These are phyloP conservation scores for Planococcus citri DNA, from an alignment of 1,140 invertebrate genomes.

Conservation along the genomic window DNA sequence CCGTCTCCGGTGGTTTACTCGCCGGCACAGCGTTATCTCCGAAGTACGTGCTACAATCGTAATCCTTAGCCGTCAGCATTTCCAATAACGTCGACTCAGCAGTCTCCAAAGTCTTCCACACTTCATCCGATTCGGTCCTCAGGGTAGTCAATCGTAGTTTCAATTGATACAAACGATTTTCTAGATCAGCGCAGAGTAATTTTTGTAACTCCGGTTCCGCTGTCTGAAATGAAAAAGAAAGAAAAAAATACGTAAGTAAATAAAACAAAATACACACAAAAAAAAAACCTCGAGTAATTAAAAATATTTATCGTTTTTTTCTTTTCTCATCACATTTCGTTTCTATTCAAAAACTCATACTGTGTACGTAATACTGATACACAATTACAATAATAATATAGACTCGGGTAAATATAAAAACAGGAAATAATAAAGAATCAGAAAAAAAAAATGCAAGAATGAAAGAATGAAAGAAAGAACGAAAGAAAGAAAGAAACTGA, in stretches of 20 bases:
- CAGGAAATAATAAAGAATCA: slow-evolving; percentile 20
- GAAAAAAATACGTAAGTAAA: not conserved
- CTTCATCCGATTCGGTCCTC: slow-evolving; percentile 80
- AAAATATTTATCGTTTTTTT: not conserved
- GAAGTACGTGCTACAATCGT: slow-evolving; percentile 60
- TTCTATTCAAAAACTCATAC: not conserved
- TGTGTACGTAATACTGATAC: not conserved
- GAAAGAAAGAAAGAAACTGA: no score
- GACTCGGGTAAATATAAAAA: slow-evolving; percentile 7
- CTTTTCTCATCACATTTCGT: not conserved
- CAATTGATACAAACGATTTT: slow-evolving; percentile 63
- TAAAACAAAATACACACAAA: not conserved
- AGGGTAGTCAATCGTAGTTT: slow-evolving; percentile 65
- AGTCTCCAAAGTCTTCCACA: slow-evolving; percentile 90
- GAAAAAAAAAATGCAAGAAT: not conserved
- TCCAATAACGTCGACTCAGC: slow-evolving; percentile 77
- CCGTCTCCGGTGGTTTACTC: slow-evolving; percentile 50
- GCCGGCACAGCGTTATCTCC: slow-evolving; percentile 45
- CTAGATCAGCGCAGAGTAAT: slow-evolving; percentile 63
- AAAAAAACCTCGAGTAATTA: not conserved
- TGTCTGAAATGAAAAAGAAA: slow-evolving; percentile 33
- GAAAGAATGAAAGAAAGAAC: no score
- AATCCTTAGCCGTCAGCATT: slow-evolving; percentile 67
- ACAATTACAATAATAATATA: no score
- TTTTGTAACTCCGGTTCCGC: slow-evolving; percentile 47